phyloP scores from a whole-genome alignment of 2,113 vertebrate genomes.

The Eclectus roratus region DNA sequence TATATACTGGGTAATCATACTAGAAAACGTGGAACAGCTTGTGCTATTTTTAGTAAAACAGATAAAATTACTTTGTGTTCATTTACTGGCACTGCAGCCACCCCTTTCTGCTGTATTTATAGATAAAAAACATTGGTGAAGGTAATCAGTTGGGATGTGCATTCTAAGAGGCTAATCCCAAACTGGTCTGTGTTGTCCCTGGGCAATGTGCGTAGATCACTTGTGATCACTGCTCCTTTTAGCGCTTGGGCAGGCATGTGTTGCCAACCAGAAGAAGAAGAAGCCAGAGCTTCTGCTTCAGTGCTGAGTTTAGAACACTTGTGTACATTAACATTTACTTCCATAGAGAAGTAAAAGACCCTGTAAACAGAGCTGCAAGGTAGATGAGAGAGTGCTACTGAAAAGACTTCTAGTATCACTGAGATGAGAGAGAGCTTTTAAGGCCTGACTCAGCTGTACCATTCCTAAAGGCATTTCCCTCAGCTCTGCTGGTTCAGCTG shows the following conservation, averaged over 20 bases:
- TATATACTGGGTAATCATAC: background rate
- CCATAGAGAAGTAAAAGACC: background rate
- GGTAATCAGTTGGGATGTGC: background rate
- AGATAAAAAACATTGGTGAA: background rate
- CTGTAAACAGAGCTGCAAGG: background rate
- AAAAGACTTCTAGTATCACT: no score
- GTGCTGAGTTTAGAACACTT: rapidly evolving
- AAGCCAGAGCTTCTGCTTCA: background rate
- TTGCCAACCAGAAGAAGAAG: rapidly evolving
- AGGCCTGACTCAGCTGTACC: background rate
- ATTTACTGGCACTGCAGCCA: background rate
- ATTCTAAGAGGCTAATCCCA: background rate
- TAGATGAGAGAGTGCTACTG: background rate
- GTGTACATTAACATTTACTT: background rate
- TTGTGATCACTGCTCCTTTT: rapidly evolving
- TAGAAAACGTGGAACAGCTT: background rate
- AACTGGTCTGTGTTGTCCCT: background rate
- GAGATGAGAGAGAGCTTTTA: background rate
- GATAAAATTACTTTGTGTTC: background rate
- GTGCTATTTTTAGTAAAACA: conserved; percentile 12
- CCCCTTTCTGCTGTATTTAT: background rate
- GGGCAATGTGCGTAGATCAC: rapidly evolving
- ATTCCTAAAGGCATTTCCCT: background rate
- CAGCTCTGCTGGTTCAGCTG: background rate
- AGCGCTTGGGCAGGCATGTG: rapidly evolving